phyloP scores from a whole-genome alignment of 2,888 invertebrate species.

The Didymodactylos carnosus region DNA sequence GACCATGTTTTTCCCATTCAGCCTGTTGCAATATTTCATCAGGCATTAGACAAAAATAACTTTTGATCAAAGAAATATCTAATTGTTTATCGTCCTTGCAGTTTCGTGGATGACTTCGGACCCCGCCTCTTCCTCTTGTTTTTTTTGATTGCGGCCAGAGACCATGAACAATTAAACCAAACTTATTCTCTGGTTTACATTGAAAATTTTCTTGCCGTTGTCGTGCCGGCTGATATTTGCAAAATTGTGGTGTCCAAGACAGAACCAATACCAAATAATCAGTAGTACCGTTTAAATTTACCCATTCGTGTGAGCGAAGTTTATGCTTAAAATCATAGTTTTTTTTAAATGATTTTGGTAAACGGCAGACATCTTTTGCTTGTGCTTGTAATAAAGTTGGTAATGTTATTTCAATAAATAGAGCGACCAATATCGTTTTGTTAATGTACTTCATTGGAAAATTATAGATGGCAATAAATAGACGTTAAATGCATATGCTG shows the following conservation, averaged over 20 bases:
- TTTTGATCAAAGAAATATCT: not conserved
- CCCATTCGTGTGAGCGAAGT: not conserved
- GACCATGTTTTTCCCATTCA: not conserved
- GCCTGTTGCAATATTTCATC: not conserved
- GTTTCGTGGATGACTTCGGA: not conserved
- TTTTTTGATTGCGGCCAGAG: not conserved
- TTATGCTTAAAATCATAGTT: not conserved
- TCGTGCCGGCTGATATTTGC: not conserved
- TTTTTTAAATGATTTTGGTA: not conserved
- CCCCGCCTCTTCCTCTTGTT: not conserved
- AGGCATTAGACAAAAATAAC: not conserved
- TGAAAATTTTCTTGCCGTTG: not conserved
- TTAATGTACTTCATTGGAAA: too few relatives aligned
- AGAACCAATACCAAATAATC: not conserved
- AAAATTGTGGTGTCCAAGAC: not conserved
- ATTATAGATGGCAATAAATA: too few relatives aligned
- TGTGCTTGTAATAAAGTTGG: too few relatives aligned
- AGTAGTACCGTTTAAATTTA: not conserved
- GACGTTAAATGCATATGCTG: too few relatives aligned
- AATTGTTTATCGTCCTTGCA: not conserved
- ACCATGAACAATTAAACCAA: not conserved
- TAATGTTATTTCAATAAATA: too few relatives aligned
- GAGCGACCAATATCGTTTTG: too few relatives aligned
- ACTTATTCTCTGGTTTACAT: not conserved
- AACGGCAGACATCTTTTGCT: not conserved